phyloP scores from a whole-genome alignment of 2,888 invertebrate species.

The Fabriciana adippe region DNA sequence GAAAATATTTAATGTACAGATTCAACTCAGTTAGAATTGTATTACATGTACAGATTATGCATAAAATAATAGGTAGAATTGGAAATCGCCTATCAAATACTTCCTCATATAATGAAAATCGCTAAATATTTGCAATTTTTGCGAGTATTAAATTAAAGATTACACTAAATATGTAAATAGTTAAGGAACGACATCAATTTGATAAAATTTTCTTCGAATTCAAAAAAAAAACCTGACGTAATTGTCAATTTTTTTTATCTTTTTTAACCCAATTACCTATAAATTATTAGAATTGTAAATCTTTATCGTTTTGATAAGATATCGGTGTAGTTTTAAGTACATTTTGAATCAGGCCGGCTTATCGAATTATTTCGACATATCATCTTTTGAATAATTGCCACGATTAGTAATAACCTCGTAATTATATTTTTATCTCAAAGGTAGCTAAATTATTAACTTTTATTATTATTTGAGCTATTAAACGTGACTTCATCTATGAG shows the following conservation, averaged over 20 bases:
- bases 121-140: background rate
- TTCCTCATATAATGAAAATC: background rate
- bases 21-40: too few relatives aligned
- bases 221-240: conserved; percentile 7
- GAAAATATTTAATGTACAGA: too few relatives aligned
- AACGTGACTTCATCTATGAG: background rate
- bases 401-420: conserved; percentile 21
- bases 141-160: background rate
- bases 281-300: conserved; percentile 57
- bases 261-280: conserved; percentile 67
- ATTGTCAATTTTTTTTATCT: conserved; percentile 22
- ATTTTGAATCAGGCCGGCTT: conserved; percentile 52
- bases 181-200: background rate
- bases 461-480: background rate
- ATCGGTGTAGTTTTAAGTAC: conserved; percentile 46
- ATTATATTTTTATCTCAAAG: conserved; percentile 6
- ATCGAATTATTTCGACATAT: conserved; percentile 39
- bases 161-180: background rate
- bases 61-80: background rate
- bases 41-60: too few relatives aligned
- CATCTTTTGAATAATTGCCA: conserved; percentile 33
- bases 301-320: conserved; percentile 47
- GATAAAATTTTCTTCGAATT: conserved; percentile 5
- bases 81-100: too few relatives aligned
- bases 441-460: conserved; percentile 13